Evolutionary conservation across 2,797 vertebrate species (phyloP).

Genomic region (Protosalanx chinensis): DNA sequence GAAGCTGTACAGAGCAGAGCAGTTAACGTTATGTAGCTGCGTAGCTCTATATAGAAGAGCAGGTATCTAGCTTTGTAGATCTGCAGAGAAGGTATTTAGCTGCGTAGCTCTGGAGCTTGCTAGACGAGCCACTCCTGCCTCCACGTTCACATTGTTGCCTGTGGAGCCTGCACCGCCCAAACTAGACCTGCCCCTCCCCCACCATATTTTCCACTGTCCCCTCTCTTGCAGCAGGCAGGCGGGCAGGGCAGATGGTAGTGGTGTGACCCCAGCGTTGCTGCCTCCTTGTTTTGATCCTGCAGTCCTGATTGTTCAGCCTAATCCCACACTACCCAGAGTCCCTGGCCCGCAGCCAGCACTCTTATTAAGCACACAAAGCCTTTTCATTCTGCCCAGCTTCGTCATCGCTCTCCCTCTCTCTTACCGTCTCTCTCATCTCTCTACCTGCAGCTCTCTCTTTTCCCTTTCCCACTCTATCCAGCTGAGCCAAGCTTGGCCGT

Average conservation of each 20-base stretch:
- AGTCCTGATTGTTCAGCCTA: slow-evolving; percentile 88
- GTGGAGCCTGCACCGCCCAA: slow-evolving; percentile 51
- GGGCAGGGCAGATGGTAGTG: slow-evolving; percentile 86
- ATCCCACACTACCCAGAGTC: slow-evolving; percentile 83
- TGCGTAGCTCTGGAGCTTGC: slow-evolving; percentile 43
- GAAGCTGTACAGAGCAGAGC: no score
- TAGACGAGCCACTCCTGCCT: slow-evolving; percentile 43
- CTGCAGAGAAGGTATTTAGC: no score
- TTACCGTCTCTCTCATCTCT: slow-evolving; percentile 10
- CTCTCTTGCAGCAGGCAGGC: slow-evolving; percentile 74
- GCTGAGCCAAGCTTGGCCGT: not conserved
- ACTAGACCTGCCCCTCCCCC: slow-evolving; percentile 63
- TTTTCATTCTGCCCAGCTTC: slow-evolving; percentile 79
- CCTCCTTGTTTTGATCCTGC: slow-evolving; percentile 88
- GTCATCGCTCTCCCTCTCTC: slow-evolving; percentile 59
- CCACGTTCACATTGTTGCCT: slow-evolving; percentile 65
- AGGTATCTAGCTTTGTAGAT: not conserved
- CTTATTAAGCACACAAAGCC: slow-evolving; percentile 89
- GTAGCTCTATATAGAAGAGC: not conserved
- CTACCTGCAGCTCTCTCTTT: slow-evolving; percentile 25
- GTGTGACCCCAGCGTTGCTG: slow-evolving; percentile 87
- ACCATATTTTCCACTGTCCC: slow-evolving; percentile 38
- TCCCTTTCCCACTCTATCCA: not conserved
- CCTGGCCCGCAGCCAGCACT: slow-evolving; percentile 79
- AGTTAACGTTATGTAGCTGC: not conserved